Evolutionary conservation across 1,140 invertebrate genomes (phyloP), one percentile per base, ranked within the genome.

Genomic region (Drosophila melanica): DNA sequence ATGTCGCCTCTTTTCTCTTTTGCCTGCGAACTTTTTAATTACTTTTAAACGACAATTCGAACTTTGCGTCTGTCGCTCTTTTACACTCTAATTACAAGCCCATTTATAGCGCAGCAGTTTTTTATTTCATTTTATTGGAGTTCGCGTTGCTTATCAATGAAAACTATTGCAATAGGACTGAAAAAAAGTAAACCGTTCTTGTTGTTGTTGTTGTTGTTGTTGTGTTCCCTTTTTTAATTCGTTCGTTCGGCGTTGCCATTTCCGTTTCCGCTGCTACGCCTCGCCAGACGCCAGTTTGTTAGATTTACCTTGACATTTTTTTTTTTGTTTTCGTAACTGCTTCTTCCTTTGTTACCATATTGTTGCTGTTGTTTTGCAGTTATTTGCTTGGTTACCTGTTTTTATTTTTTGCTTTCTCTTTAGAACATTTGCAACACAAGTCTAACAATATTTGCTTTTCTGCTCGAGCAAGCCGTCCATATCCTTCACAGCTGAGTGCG

Each of bases 281-380:
- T 57, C 65, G 68, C 11, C 30, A 58, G 60, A 54, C 70, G 79
- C 71, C 72, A 82, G 79, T 82, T 82, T 72, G 75, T 87, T 87
- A 79, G 79, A 87, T 77, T 86, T 89, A 89, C 79, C 82, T 87
- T 87, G 82, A 89, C 76, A 89, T 87, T 87, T 87, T 80, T 86
- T 78, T 78, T 86, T 9, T 10, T 33, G 0, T 10, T 35, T 35
- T 53, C 66, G 41, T 66, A 51, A 60, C 64, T 69, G 44, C 65
- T 71, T 50, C 59, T 63, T 74, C 53, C 30, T 12, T 12, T 39
- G 14, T 48, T 20, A 45, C 14, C 53, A 59, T 79, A 48, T 33
- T 77, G 48, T 70, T 57, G 51, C 35, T 62, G 35, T 47, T 63
- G 20, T 54, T 81, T 48, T 73, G 42, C 41, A 68, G 48, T 54